phyloP scores from a whole-genome alignment of 2,888 invertebrate genomes.

The Seira musarum region DNA sequence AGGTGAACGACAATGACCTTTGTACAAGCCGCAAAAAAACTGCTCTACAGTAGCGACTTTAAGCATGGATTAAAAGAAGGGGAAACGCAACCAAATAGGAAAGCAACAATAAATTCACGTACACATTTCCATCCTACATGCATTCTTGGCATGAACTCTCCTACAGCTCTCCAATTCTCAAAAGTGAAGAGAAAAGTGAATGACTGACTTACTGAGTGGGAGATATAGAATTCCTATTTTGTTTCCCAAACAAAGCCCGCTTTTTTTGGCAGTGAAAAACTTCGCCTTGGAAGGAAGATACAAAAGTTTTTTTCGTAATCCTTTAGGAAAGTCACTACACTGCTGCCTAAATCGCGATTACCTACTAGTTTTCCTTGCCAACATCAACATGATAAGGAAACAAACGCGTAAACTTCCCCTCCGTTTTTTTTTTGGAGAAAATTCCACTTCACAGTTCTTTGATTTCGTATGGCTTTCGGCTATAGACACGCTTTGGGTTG shows the following conservation, averaged over 20 bases:
- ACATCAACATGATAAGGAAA: background rate
- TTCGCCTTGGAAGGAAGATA: background rate
- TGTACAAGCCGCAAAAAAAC: too few species aligned
- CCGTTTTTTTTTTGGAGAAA: background rate
- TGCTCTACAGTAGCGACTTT: background rate
- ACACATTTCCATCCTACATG: background rate
- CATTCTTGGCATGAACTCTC: background rate
- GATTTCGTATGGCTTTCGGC: background rate
- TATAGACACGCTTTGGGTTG: too few species aligned
- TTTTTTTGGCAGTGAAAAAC: conserved; percentile 1
- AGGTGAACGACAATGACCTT: background rate
- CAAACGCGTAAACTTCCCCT: background rate
- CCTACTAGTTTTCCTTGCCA: background rate
- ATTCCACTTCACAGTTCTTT: background rate
- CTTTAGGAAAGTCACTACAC: background rate
- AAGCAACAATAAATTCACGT: background rate
- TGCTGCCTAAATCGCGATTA: background rate
- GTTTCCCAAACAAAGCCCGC: background rate
- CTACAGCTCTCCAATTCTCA: background rate
- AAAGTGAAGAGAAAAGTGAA: background rate
- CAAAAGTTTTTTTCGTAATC: background rate
- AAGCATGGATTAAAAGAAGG: background rate
- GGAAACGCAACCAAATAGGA: background rate
- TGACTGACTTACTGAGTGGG: too few species aligned
- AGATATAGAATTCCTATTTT: background rate